Percentiles rank a stretch among this genome's conserved stretches.
These are phyloP conservation scores for Pinctada fucata DNA, from an alignment of 2,888 invertebrate genomes.

Conservation along the genomic window DNA sequence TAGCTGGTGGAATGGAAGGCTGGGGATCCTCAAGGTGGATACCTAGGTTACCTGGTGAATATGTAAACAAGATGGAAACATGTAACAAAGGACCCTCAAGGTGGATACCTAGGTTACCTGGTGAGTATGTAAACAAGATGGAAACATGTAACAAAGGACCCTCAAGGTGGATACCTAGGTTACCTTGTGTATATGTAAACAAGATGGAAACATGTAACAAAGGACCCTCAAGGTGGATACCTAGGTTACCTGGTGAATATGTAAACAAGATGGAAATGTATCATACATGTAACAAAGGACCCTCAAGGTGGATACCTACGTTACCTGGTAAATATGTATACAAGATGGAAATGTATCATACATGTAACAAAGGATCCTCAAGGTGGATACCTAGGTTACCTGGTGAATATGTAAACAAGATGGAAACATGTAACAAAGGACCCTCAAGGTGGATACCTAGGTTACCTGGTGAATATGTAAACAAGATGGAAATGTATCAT, in stretches of 20 bases:
- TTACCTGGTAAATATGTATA: constrained; percentile 49
- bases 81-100: no score
- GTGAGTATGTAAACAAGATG: no score
- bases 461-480: constrained; percentile 50
- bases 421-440: constrained; percentile 47
- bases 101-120: no score
- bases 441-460: constrained; percentile 72
- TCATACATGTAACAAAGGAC: constrained; percentile 52
- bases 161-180: constrained; percentile 69
- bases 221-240: no score
- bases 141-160: constrained; percentile 45
- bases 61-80: background rate
- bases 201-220: background rate
- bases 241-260: no score
- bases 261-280: no score
- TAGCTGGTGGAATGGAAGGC: constrained; percentile 70
- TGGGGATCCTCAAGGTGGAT: constrained; percentile 71
- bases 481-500: background rate
- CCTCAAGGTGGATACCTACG: constrained; percentile 71
- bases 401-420: constrained; percentile 15
- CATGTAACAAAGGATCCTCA: constrained; percentile 63
- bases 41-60: constrained; percentile 60
- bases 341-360: background rate
- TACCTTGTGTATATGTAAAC: constrained; percentile 38
- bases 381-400: constrained; percentile 70